Percentiles rank a stretch among this genome's conserved stretches.
Evolutionary conservation across 2,888 invertebrate genomes (phyloP).

Genomic region (Cerceris ruficornis): DNA sequence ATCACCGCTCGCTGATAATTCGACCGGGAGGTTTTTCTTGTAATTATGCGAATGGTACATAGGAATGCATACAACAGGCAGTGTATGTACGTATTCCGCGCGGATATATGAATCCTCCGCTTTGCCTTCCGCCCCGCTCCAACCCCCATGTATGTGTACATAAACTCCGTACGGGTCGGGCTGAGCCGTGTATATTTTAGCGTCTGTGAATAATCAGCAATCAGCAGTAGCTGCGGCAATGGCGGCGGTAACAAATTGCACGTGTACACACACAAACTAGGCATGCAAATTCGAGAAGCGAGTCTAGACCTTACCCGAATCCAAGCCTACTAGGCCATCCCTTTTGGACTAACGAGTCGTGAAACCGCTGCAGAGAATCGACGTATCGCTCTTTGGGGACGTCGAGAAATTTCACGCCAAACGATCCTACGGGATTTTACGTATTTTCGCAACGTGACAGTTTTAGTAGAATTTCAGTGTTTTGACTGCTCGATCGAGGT

Average conservation of each 20-base stretch:
- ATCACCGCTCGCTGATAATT: constrained; percentile 27
- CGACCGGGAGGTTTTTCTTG: constrained; percentile 33
- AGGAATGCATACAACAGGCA: constrained; percentile 27
- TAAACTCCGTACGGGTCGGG: constrained; percentile 61
- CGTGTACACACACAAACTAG: constrained; percentile 71
- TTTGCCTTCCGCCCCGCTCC: constrained; percentile 35
- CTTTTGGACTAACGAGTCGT: constrained; percentile 70
- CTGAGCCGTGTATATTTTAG: constrained; percentile 75
- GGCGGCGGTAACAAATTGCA: constrained; percentile 73
- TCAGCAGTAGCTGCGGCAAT: constrained; percentile 76
- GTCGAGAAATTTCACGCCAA: neutral
- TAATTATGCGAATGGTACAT: constrained; percentile 51
- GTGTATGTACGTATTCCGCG: constrained; percentile 22
- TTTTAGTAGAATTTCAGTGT: neutral
- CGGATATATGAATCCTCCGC: constrained; percentile 56
- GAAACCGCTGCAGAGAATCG: constrained; percentile 66
- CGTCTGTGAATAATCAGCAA: constrained; percentile 80
- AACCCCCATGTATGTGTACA: constrained; percentile 61
- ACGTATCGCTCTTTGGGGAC: constrained; percentile 62
- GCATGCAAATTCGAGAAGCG: constrained; percentile 71
- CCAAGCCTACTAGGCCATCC: constrained; percentile 64
- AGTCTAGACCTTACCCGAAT: constrained; percentile 66
- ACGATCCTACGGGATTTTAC: neutral
- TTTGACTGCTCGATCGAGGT: neutral
- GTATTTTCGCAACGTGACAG: neutral